Conservation (phyloP, 2,113 vertebrate species). For the Cathartes aura region DNA sequence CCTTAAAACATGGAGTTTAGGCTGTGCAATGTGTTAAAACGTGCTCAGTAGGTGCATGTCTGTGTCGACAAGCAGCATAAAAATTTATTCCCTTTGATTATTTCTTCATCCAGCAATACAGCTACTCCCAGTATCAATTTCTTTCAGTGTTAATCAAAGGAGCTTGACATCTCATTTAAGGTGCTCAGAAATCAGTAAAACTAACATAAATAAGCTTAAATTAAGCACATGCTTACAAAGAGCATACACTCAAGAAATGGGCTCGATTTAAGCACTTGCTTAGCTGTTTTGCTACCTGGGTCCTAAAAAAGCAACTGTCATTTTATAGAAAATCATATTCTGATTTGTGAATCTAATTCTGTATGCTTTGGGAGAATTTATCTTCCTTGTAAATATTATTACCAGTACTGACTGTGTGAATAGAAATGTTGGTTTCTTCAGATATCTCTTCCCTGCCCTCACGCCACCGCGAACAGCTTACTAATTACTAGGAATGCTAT, state of each 20-base stretch:
- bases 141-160: neutral
- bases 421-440: neutral
- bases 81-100: neutral
- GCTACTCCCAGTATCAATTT: neutral
- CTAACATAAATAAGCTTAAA: neutral
- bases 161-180: neutral
- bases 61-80: neutral
- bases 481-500: slow-evolving; percentile 14
- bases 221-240: neutral
- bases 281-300: neutral
- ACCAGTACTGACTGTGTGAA: neutral
- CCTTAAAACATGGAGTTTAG: neutral
- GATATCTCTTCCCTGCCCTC: neutral
- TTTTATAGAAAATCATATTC: neutral
- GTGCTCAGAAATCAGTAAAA: neutral
- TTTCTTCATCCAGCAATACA: neutral
- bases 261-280: neutral
- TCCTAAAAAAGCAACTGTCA: neutral
- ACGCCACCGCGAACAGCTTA: neutral
- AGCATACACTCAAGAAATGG: neutral
- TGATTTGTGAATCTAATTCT: neutral
- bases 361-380: neutral
- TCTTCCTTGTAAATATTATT: neutral
- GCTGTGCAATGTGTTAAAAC: neutral
- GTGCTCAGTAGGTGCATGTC: neutral